Base-by-base conservation (phyloP, 2,888 invertebrate genomes). In the Crocallis elinguaria region DNA sequence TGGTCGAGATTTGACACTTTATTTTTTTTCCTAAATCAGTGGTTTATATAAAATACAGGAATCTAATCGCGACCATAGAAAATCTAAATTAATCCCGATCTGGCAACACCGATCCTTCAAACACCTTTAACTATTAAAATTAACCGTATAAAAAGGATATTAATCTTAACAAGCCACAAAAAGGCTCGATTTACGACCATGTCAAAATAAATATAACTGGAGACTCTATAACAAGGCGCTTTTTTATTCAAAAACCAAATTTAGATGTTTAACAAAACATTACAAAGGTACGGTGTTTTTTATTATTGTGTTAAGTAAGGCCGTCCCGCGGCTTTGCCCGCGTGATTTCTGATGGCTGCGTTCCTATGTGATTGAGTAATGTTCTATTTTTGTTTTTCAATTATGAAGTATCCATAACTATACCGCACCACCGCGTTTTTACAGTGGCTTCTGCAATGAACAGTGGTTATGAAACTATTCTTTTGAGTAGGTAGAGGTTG, bases 191-290 rank as follows among this genome's bases (percentile, higher is more conserved):
- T 88, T 88, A 89, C 78, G 73, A 61, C 66, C 51, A 72, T 82
- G 85, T 88, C 87, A 86, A 83, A 86, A 87, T 89, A 87, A 85
- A 86, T 88, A 86, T 79, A 80, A 78, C 75, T 66, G 57, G 67
- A 68, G 66, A 66, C 67, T 62, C 56, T 49, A 73, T 82, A 84
- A 84, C 81, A 79, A 84, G 82, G 69, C 60, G 66, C 54, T 63
- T 62, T 62, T 62, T 62, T 38, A 16, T 48, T 35, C 37, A 19
- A 37, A 53, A 82, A 67, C 69, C 79, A 85, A 89, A 90, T 89
- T 86, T 88, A 89, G 88, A 85, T 86, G 89, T 90, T 88, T 82
- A 84, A 90, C 88, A 86, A 86, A 88, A 86, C 82, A 79, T 78
- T 82, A 83, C 69, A 83, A 87, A 83, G 80, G 69, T 9, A 75